A percentile compares a stretch with the other conserved stretches of the same genome.
Evolutionary conservation across 2,888 invertebrate genomes (phyloP).

Genomic region (Pycnomerus fuliginosus): DNA sequence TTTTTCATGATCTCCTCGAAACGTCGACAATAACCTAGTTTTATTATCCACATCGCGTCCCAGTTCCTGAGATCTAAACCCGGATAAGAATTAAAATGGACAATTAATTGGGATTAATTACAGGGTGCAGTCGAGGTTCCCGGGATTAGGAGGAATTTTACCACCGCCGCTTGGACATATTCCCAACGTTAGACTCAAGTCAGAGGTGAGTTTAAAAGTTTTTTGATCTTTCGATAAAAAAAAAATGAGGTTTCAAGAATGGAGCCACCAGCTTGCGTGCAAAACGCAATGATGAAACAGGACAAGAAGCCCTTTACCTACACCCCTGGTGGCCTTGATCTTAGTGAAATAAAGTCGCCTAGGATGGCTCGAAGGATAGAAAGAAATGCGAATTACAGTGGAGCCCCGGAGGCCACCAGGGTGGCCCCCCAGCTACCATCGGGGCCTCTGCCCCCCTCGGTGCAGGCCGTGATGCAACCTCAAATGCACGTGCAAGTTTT

Average conservation of each 20-base stretch:
- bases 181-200: conserved; percentile 35
- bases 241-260: conserved; percentile 24
- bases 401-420: conserved; percentile 57
- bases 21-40: too few relatives aligned
- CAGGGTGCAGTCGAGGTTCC: conserved; percentile 30
- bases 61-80: too few relatives aligned
- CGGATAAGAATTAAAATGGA: too few relatives aligned
- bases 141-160: conserved; percentile 33
- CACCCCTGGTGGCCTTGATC: conserved; percentile 88
- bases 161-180: conserved; percentile 32
- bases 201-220: conserved; percentile 30
- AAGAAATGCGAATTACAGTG: conserved; percentile 71
- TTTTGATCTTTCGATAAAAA: conserved; percentile 1
- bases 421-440: conserved; percentile 49
- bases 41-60: too few relatives aligned
- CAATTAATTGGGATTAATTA: too few relatives aligned
- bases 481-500: conserved; percentile 67
- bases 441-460: conserved; percentile 62
- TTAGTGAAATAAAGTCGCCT: conserved; percentile 87
- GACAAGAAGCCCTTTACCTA: conserved; percentile 98
- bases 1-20: too few relatives aligned
- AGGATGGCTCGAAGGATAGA: conserved; percentile 81
- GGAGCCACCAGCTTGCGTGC: conserved; percentile 86
- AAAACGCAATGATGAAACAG: conserved; percentile 93
- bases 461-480: conserved; percentile 63